These are phyloP conservation scores for Microtus pennsylvanicus DNA, from an alignment of 2,113 vertebrate genomes.

Conservation along the genomic window DNA sequence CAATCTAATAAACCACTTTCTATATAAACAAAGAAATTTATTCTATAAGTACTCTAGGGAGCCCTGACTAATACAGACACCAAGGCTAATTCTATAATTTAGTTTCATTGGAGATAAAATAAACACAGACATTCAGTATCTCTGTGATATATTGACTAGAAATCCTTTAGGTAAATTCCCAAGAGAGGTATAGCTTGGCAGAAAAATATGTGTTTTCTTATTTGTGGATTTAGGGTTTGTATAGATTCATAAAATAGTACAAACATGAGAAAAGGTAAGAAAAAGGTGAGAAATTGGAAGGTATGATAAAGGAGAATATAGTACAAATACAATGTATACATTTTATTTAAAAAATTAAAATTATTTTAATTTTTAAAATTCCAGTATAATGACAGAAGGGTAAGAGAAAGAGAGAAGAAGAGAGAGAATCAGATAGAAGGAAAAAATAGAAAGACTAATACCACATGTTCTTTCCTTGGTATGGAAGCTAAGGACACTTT, in stretches of 20 bases:
- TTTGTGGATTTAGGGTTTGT: not conserved
- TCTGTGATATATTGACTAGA: not conserved
- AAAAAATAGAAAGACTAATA: not conserved
- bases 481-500: not conserved
- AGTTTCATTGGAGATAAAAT: not conserved
- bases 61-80: not conserved
- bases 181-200: not conserved
- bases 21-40: not conserved
- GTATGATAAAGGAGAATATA: not conserved
- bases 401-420: not conserved
- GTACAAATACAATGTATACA: not conserved
- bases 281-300: not conserved
- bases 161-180: not conserved
- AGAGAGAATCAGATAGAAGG: not conserved
- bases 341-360: not conserved
- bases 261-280: not conserved
- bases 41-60: not conserved
- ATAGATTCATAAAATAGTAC: not conserved
- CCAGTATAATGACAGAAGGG: not conserved
- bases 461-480: not conserved
- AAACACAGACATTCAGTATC: not conserved
- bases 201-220: not conserved
- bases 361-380: not conserved
- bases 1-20: not conserved
- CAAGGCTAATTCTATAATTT: not conserved